Evolutionary conservation across 2,113 vertebrate genomes (phyloP), one percentile per base, ranked within the genome.

Genomic region (Parus major): DNA sequence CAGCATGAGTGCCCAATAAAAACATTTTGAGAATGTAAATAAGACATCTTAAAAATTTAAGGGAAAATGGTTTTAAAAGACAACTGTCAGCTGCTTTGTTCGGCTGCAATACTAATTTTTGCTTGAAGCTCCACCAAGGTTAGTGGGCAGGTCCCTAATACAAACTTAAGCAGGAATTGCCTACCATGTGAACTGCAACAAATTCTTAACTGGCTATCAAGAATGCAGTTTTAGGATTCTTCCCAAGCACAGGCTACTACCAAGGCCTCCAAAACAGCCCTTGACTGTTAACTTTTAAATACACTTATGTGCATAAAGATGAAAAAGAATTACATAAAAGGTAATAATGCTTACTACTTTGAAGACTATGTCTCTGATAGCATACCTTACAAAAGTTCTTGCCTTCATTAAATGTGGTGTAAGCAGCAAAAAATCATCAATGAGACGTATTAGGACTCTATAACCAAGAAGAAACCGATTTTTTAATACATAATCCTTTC

Each of bases 371-470:
- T 49, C 15, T 59, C 52, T 79, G 56, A 73, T 3, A 86, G 36
- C 97, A 3, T 98, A 99, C 99, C 97, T 98, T 28, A 99, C 98
- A 83, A 99, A 99, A 27, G 82, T 73, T 86, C 97, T 97, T 28
- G 99, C 99, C 85, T 98, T 97, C 6, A 49, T 66, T 60, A 98
- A 95, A 90, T 99, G 97, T 29, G 99, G 99, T 0, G 99, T 99
- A 86, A 99, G 98, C 52, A 99, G 97, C 90, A 99, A 97, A 82
- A 99, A 99, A 86, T 99, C 99, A 56, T 99, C 99, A 63, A 99
- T 98, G 82, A 99, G 93, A 60, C 99, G 98, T 98, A 99, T 98
- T 39, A 99, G 95, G 96, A 98, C 82, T 88, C 99, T 99, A 85
- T 25, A 93, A 76, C 18, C 21, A 59, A 95, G 35, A 92, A 85